Conservation (phyloP, 2,797 vertebrate species). For the Lycodopsis pacificus region DNA sequence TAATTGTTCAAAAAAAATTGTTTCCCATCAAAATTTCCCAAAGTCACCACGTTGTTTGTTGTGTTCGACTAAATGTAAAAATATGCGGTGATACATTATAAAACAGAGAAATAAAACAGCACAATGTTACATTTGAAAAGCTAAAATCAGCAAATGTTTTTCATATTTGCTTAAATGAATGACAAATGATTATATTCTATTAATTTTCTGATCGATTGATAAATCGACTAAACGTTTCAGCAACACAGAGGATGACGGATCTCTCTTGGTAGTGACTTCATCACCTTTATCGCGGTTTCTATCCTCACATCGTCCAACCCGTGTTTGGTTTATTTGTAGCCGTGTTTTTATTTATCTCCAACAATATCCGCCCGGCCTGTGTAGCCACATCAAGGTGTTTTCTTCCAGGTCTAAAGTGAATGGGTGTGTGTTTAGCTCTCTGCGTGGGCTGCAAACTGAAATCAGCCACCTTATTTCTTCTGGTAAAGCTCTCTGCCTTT, state of each 20-base stretch:
- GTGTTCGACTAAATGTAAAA: not conserved
- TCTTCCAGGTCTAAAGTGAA: conserved; percentile 63
- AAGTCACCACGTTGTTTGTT: not conserved
- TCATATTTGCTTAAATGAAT: not conserved
- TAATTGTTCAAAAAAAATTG: not conserved
- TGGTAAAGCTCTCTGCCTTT: conserved; percentile 40
- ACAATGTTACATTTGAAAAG: not conserved
- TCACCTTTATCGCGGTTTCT: not conserved
- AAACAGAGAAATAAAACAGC: not conserved
- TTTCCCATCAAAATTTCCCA: not conserved
- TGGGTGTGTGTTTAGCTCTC: conserved; percentile 44
- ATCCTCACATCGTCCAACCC: not conserved
- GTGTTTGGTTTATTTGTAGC: not conserved
- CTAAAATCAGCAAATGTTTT: not conserved
- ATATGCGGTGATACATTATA: not conserved
- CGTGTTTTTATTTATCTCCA: not conserved
- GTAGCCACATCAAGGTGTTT: conserved; percentile 37
- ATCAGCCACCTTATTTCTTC: conserved; percentile 37
- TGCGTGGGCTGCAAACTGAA: conserved; percentile 47
- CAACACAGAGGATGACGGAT: not conserved
- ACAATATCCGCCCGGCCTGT: not conserved
- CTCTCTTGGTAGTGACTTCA: not conserved
- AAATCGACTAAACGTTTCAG: not conserved
- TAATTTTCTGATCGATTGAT: not conserved
- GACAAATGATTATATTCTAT: not conserved